Percentiles rank a stretch among this genome's conserved stretches.
Evolutionary conservation across 2,888 invertebrate genomes (phyloP).

Genomic region (Oligia fasciuncula): DNA sequence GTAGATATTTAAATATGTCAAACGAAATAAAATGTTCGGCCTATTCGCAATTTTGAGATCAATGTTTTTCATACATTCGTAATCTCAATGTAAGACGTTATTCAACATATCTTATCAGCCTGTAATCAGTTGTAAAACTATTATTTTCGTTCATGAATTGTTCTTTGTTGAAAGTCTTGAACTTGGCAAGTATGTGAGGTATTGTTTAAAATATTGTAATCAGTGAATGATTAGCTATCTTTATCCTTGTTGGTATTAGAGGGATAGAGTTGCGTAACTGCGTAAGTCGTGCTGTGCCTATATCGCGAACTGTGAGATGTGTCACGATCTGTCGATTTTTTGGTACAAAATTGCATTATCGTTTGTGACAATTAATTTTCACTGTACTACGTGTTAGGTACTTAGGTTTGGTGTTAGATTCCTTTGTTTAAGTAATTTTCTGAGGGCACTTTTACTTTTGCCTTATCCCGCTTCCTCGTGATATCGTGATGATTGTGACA

Average conservation of each 20-base stretch:
- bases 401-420: not conserved
- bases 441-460: not conserved
- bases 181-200: slow-evolving; percentile 42
- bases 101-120: slow-evolving; percentile 43
- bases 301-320: not conserved
- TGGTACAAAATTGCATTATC: slow-evolving; percentile 1
- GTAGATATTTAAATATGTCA: not conserved
- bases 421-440: not conserved
- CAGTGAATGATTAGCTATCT: slow-evolving; percentile 41
- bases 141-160: slow-evolving; percentile 35
- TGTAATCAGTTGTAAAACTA: slow-evolving; percentile 48
- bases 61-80: slow-evolving; percentile 2
- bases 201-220: slow-evolving; percentile 41
- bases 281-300: not conserved
- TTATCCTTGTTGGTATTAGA: slow-evolving; percentile 32
- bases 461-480: not conserved
- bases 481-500: not conserved
- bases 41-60: slow-evolving; percentile 12
- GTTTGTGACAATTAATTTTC: not conserved
- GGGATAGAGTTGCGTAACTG: slow-evolving; percentile 14
- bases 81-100: slow-evolving; percentile 23
- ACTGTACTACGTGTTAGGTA: not conserved
- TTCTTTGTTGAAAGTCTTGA: slow-evolving; percentile 40
- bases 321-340: slow-evolving; percentile 1
- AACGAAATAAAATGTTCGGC: not conserved